Evolutionary conservation across 2,797 vertebrate genomes (phyloP).

Genomic region (Myiotriccus ornatus): DNA sequence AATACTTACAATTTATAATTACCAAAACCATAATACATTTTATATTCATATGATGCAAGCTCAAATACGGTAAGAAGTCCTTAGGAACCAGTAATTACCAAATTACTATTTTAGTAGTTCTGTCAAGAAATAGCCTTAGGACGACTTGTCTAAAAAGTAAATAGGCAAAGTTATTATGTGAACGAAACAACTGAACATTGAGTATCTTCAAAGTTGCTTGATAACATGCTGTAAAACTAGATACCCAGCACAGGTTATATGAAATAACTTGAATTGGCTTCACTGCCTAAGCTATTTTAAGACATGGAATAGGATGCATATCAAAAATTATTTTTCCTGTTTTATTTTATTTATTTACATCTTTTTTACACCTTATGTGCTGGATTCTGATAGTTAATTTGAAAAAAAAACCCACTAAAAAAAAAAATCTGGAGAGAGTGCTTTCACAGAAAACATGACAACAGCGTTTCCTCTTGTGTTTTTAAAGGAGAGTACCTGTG

Average conservation of each 20-base stretch:
- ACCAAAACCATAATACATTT: background rate
- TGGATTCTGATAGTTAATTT: background rate
- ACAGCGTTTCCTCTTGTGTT: slow-evolving; percentile 16
- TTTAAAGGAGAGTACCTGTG: slow-evolving; percentile 69
- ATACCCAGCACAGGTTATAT: background rate
- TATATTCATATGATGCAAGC: background rate
- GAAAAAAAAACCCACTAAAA: background rate
- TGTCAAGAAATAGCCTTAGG: background rate
- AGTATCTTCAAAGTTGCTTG: background rate
- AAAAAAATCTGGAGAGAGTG: background rate
- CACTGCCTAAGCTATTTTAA: background rate
- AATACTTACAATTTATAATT: background rate
- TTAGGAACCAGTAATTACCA: background rate
- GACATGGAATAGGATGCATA: background rate
- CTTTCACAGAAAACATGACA: slow-evolving; percentile 7
- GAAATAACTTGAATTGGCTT: background rate
- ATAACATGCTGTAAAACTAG: background rate
- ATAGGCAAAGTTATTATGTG: background rate
- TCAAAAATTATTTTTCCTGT: background rate
- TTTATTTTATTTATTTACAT: background rate
- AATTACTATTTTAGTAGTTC: background rate
- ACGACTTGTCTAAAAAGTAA: background rate
- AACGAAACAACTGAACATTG: background rate
- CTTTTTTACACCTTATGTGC: background rate
- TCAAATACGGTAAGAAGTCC: background rate